Base-by-base conservation (phyloP, 2,113 vertebrate species). In the Marmota flaviventris region DNA sequence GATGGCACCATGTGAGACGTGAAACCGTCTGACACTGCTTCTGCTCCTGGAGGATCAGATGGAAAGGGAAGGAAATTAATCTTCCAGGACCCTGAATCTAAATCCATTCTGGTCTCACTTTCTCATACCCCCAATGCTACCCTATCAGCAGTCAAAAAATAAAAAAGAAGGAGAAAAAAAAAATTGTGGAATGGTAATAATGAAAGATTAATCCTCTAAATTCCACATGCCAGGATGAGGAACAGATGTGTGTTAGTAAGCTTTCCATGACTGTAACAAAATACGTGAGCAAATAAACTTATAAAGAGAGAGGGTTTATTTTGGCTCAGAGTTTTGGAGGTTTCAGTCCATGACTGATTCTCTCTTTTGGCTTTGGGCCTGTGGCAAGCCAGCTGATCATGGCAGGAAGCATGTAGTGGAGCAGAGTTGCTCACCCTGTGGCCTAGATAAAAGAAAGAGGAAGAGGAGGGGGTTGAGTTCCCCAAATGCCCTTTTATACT, bases 1-100 rank as follows among this genome's bases (percentile, higher is more conserved):
- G 4, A 5, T 0, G 3, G 7, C 0, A 34, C 45, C 42, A 1
- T 0, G 0, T 0, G 14, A 17, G 69, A n/a, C 14, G 32, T 51
- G 20, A 24, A 53, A n/a, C 8, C 4, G 2, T 42, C 78, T 56
- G 34, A 85, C 77, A 27, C 39, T 4, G 1, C 8, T 13, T 69
- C 10, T 84, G 67, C 45, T 75, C 63, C 45, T n/a, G 22, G 39
- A 29, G 14, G 8, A 78, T 45, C 39, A 85, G 29, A 20, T 0
- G 8, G n/a, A 70, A 89, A 81, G 32, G 67, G 63, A 29, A 65
- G 79, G 45, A 84, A 72, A 69, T 34, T 53, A 14, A 58, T 67
- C 82, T 67, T 73, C 18, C 24, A 73, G 78, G 83, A 45, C 20
- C 73, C 72, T 25, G 1, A 73, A 7, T 83, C 69, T 77, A 76